phyloP scores from a whole-genome alignment of 2,113 vertebrate genomes.

The Dipodomys ordii region DNA sequence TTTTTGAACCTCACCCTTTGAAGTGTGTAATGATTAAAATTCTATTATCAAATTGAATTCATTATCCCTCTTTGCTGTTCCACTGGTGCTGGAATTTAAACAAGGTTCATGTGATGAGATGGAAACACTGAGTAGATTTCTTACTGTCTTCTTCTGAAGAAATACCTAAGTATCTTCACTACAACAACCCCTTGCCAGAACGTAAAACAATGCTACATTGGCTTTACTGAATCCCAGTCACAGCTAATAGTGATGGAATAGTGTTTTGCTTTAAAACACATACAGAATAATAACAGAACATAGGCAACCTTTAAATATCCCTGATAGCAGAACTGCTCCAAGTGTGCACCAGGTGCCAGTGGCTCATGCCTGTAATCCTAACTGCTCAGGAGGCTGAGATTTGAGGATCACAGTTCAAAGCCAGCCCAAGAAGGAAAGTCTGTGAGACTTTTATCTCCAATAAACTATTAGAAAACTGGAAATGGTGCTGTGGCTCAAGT shows the following conservation, averaged over 20 bases:
- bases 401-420: no score
- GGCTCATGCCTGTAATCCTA: no score
- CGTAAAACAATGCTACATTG: neutral
- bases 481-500: no score
- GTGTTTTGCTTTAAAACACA: neutral
- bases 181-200: neutral
- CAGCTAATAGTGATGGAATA: neutral
- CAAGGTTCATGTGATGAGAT: neutral
- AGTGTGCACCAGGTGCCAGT: no score
- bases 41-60: conserved; percentile 6
- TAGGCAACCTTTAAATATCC: neutral
- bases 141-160: neutral
- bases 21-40: neutral
- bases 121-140: neutral
- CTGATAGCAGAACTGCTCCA: neutral
- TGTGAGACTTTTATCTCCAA: no score
- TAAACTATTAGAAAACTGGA: no score
- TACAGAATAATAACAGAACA: neutral
- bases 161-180: neutral
- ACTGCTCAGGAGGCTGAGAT: no score
- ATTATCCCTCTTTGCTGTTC: neutral
- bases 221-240: neutral
- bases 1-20: neutral
- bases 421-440: no score
- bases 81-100: neutral